Evolutionary conservation across 2,113 vertebrate genomes (phyloP).

Genomic region (Danionella cerebrum): DNA sequence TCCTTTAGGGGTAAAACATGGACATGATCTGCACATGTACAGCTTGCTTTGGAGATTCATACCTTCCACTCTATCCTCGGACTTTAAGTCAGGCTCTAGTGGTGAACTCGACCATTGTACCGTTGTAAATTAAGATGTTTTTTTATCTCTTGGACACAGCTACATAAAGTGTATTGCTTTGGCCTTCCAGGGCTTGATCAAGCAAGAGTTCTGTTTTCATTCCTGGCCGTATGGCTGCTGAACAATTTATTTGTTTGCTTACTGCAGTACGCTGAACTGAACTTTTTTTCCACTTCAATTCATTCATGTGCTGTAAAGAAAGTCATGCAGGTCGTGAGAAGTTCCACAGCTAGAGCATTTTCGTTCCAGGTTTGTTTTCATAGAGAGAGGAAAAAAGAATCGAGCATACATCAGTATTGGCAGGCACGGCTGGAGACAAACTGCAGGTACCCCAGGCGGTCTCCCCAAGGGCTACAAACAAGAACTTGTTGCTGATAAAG

Average conservation of each 20-base stretch:
- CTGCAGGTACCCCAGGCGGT: not conserved
- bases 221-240: not conserved
- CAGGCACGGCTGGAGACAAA: constrained; percentile 7
- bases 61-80: too few relatives aligned
- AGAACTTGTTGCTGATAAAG: constrained; percentile 4
- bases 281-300: not conserved
- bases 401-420: not conserved
- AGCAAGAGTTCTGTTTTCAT: not conserved
- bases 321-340: too few relatives aligned
- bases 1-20: too few relatives aligned
- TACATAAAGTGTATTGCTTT: not conserved
- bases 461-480: constrained; percentile 6
- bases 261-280: not conserved
- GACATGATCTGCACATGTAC: too few relatives aligned
- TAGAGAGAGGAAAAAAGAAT: not conserved
- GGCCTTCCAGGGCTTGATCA: not conserved
- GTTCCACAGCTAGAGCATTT: not conserved
- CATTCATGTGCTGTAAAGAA: not conserved
- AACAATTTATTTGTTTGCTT: not conserved
- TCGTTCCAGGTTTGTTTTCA: not conserved
- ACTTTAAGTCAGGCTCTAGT: too few relatives aligned
- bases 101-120: too few relatives aligned
- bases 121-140: too few relatives aligned
- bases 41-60: too few relatives aligned
- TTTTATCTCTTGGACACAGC: not conserved